Evolutionary conservation across 2,888 invertebrate species (phyloP).

Genomic region (Amphipoea lucens): DNA sequence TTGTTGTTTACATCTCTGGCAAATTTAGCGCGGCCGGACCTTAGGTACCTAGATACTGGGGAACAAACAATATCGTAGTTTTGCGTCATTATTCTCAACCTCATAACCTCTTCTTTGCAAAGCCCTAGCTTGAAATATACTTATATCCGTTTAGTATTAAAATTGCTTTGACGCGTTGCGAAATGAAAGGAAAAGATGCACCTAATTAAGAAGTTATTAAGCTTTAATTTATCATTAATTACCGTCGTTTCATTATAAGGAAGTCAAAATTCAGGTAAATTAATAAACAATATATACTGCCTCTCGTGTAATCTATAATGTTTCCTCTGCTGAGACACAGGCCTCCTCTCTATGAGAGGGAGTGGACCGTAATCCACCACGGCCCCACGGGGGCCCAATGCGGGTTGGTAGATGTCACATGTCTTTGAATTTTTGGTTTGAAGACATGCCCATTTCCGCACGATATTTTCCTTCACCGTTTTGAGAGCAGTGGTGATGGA

Average conservation of each 20-base stretch:
- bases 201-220: neutral
- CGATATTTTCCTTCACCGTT: neutral
- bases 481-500: neutral
- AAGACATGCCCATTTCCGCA: neutral
- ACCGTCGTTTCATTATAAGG: neutral
- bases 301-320: neutral
- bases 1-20: no score
- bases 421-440: no score
- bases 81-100: slow-evolving; percentile 3
- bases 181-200: neutral
- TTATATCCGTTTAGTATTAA: neutral
- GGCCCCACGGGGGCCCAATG: no score
- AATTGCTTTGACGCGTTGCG: slow-evolving; percentile 3
- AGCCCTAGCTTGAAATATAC: slow-evolving; percentile 11
- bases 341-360: no score
- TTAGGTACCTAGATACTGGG: neutral
- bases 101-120: neutral
- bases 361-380: neutral
- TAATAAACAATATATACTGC: neutral
- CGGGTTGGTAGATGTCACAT: no score
- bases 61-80: neutral
- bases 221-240: slow-evolving; percentile 13
- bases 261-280: neutral
- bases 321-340: neutral
- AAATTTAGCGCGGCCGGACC: no score